Evolutionary conservation across 2,797 vertebrate genomes (phyloP), one percentile per base, ranked within the genome.

Genomic region (Garrulus glandarius): DNA sequence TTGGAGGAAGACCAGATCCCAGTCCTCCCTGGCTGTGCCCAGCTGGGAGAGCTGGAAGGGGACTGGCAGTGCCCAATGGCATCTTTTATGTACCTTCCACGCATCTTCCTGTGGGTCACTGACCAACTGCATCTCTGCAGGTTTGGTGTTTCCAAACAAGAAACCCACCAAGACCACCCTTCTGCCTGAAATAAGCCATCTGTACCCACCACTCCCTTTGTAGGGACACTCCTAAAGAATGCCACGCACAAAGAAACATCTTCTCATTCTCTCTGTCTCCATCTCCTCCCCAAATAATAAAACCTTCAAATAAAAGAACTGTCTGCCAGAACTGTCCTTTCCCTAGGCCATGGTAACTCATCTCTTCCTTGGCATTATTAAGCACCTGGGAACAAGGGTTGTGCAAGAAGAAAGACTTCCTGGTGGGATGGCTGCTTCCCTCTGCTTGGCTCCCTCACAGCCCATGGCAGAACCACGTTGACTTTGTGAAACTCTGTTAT

Each of bases 171-270:
- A 46, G 43, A 39, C 11, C 10, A 46, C 11, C 16, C 26, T 59
- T 36, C 56, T 80, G 9, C 43, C 50, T 36, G 24, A 63, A 67
- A 74, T 24, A 15, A 89, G 29, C 29, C 29, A 13, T 1, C 41
- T 15, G 32, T 47, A 63, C 65, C 20, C 29, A 41, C 18, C 47
- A 8, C 0, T 43, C 15, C 11, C n/a, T 68, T 43, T 15, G 47
- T 1, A 53, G 60, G 29, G 55, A 55, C 0, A 0, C 34, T 72
- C 39, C 52, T 46, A 44, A 75, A 37, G 32, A 67, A 57, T 0
- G 3, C 9, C 27, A 43, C 0, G 1, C 30, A 67, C 69, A 44
- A 63, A 65, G 17, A 39, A 81, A 30, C 10, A 7, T 21, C 13
- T 14, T 39, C 7, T 46, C 10, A 53, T 10, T 59, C 5, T 23